Evolutionary conservation across 2,888 invertebrate species (phyloP), one percentile per base, ranked within the genome.

Genomic region (Harpalus rufipes): DNA sequence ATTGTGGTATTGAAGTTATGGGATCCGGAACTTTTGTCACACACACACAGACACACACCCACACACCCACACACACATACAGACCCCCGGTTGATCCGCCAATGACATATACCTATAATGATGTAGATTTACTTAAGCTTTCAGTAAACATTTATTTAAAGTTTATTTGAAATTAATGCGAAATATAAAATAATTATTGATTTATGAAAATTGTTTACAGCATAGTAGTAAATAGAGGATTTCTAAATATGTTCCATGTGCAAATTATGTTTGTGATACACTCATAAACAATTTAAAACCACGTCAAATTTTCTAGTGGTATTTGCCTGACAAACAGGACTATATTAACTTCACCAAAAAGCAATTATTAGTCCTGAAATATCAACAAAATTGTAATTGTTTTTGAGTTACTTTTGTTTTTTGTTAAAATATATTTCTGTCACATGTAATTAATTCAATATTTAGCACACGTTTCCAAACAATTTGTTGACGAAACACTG

Each of bases 341-440:
- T 41, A 14, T 44, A 14, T 41, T 72, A 12, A 39, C 39, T 41
- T 39, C 68, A 74, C 18, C 44, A 44, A 74, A 74, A 74, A 74
- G 18, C 18, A 68, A 68, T 68, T 68, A 68, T 68, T 65, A 68
- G 39, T 68, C 4, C 44, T 44, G 72, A 10, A 74, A 74, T 44
- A 74, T 18, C 39, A 39, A 44, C 72, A 6, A 21, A 14, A 44
- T n/a, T 74, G 72, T 44, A 74, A 74, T 44, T 74, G 44, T 41
- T 74, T 74, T 18, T n/a, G 44, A 74, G 18, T 10, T 44, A 18
- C 12, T 68, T 68, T 8, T 14, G 51, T 74, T 16, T 74, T 74
- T 74, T 74, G 72, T 18, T 18, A 74, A 44, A 51, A 74, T 41
- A 74, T 74, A 74, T 74, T 72, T 4, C n/a, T 16, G 14, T 72